Evolutionary conservation across 1,140 invertebrate species (phyloP), one percentile per base, ranked within the genome.

Genomic region (Zophobas morio): DNA sequence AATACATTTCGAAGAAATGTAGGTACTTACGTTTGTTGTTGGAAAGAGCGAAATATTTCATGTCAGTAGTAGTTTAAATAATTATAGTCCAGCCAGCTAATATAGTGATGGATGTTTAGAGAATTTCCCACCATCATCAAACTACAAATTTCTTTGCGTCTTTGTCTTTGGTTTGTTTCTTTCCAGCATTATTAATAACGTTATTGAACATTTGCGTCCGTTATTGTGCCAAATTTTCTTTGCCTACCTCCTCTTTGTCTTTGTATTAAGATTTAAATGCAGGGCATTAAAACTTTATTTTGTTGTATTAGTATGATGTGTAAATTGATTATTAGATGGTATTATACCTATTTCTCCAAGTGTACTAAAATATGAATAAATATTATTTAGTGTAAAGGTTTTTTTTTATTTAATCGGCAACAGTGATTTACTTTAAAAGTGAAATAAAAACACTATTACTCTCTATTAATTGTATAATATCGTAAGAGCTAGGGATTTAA

Each of bases 1-100:
- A 51, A 81, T 79, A 82, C 82, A 83, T 84, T 84, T 84, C 83
- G 77, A 80, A 74, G 81, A 84, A 84, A 80, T 82, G 83, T 84
- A 82, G 20, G 20, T 20, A 20, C 20, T 20, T 20, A 20, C 81
- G 79, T 81, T 83, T 81, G 82, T 81, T 83, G 80, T 73, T 79
- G 78, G 81, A 49, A 76, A 79, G 54, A 39, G 75, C 72, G 75
- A 75, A 80, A 79, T 82, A 81, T 81, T 76, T 79, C 77, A 84
- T 84, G 83, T 82, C 84, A 84, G 84, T 83, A 83, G 84, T 84
- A 75, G 77, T 36, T 20, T 66, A 74, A 75, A 75, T 33, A 54
- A 74, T 46, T 75, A 20, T 20, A 80, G 76, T 80, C 70, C 76
- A 81, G 74, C 42, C 71, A 57, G 36, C 57, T 75, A 76, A 79